These are phyloP conservation scores for Podarcis siculus DNA, from an alignment of 2,797 vertebrate genomes.

Conservation along the genomic window DNA sequence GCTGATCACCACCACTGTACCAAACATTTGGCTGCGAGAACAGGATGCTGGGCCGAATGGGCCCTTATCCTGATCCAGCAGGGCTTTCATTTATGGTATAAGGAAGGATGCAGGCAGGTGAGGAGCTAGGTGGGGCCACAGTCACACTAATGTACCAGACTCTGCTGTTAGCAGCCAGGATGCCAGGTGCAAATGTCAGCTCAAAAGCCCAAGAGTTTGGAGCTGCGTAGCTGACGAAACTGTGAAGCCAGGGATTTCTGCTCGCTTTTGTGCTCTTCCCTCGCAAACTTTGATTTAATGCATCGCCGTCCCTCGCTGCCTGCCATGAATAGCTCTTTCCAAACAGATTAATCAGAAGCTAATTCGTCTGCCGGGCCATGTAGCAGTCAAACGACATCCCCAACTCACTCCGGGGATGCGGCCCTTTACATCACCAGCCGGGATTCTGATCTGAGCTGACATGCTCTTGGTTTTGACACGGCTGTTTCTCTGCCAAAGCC, in stretches of 20 bases:
- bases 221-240: neutral
- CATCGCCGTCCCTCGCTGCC: neutral
- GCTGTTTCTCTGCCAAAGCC: fast-evolving
- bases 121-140: too few relatives aligned
- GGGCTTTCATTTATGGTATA: too few relatives aligned
- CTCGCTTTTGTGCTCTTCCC: neutral
- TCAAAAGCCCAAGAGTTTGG: too few relatives aligned
- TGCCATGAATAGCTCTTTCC: slow-evolving; percentile 42
- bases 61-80: too few relatives aligned
- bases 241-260: fast-evolving
- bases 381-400: neutral
- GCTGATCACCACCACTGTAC: too few relatives aligned
- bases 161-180: too few relatives aligned
- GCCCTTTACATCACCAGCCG: neutral
- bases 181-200: too few relatives aligned
- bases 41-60: too few relatives aligned
- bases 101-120: too few relatives aligned
- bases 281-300: slow-evolving; percentile 30
- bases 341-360: slow-evolving; percentile 28
- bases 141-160: too few relatives aligned
- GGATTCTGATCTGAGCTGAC: neutral
- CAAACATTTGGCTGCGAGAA: too few relatives aligned
- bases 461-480: fast-evolving
- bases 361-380: neutral
- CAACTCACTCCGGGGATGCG: neutral